Percentiles rank a stretch among this genome's conserved stretches.
Evolutionary conservation across 2,113 vertebrate genomes (phyloP).

Genomic region (Siphamia tubifer): DNA sequence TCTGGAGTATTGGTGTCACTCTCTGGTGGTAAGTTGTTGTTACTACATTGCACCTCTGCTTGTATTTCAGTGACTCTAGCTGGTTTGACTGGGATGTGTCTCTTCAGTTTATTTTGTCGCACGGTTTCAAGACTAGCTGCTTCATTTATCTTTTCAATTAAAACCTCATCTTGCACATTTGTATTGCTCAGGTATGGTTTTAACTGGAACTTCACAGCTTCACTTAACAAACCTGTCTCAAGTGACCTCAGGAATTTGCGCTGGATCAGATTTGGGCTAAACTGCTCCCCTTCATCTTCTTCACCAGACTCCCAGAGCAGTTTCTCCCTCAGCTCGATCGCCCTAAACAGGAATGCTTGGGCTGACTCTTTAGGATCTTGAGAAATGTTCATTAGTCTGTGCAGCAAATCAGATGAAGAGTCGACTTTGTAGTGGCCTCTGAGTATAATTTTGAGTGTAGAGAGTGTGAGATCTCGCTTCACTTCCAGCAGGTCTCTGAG

Average conservation of each 20-base stretch:
- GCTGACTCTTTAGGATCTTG: neutral
- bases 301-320: too few relatives aligned
- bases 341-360: neutral
- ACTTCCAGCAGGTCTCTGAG: neutral
- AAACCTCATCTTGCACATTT: neutral
- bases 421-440: too few relatives aligned
- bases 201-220: too few relatives aligned
- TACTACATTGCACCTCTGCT: neutral
- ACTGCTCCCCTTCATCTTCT: too few relatives aligned
- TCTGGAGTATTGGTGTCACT: neutral
- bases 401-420: conserved; percentile 34
- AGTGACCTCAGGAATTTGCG: too few relatives aligned
- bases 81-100: neutral
- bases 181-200: neutral
- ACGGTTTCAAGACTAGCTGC: neutral
- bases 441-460: conserved; percentile 29
- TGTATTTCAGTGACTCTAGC: neutral
- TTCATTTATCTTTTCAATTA: neutral
- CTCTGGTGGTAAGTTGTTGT: too few relatives aligned
- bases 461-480: neutral
- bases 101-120: neutral
- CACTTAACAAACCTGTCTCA: too few relatives aligned
- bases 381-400: neutral
- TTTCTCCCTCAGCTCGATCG: too few relatives aligned
- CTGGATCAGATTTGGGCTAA: too few relatives aligned